Percentiles rank a stretch among this genome's conserved stretches.
Conservation (phyloP, 1,140 invertebrate species). For the Pseudobourletiella spinata region DNA sequence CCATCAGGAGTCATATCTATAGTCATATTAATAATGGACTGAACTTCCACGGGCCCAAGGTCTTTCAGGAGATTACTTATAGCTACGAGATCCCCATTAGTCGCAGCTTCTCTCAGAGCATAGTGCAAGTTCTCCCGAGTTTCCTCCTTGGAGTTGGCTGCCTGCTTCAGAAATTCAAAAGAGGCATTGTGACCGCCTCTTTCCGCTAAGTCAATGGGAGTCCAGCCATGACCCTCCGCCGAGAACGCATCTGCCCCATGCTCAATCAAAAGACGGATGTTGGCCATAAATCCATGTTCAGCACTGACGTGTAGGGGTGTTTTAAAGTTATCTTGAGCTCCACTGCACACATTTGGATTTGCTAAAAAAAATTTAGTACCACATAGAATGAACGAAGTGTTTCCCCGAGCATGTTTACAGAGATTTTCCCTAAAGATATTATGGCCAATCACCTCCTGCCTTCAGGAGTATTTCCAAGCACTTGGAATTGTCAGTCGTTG, state of each 20-base stretch:
- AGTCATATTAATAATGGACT: conserved; percentile 65
- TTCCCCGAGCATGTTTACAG: no score
- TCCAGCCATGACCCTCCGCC: conserved; percentile 57
- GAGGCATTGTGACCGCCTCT: conserved; percentile 58
- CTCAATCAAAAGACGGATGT: conserved; percentile 57
- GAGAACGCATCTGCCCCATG: conserved; percentile 57
- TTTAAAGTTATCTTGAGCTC: conserved; percentile 51
- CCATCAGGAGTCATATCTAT: conserved; percentile 78
- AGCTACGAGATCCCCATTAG: conserved; percentile 54
- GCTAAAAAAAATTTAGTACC: conserved; percentile 41
- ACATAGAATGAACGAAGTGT: background rate
- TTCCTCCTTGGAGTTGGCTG: conserved; percentile 63
- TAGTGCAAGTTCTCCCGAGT: conserved; percentile 58
- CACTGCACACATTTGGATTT: conserved; percentile 59
- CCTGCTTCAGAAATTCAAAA: conserved; percentile 55
- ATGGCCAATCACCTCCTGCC: conserved; percentile 51
- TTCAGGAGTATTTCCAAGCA: conserved; percentile 64
- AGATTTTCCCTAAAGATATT: background rate
- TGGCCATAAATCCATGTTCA: conserved; percentile 65
- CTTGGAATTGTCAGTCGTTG: conserved; percentile 71
- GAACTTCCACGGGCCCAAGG: conserved; percentile 55
- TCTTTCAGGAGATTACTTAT: conserved; percentile 56
- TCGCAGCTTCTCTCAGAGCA: conserved; percentile 60
- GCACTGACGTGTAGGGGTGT: conserved; percentile 71
- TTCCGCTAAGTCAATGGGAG: conserved; percentile 64